Conservation (phyloP, 2,113 vertebrate species). For the Nothobranchius furzeri region DNA sequence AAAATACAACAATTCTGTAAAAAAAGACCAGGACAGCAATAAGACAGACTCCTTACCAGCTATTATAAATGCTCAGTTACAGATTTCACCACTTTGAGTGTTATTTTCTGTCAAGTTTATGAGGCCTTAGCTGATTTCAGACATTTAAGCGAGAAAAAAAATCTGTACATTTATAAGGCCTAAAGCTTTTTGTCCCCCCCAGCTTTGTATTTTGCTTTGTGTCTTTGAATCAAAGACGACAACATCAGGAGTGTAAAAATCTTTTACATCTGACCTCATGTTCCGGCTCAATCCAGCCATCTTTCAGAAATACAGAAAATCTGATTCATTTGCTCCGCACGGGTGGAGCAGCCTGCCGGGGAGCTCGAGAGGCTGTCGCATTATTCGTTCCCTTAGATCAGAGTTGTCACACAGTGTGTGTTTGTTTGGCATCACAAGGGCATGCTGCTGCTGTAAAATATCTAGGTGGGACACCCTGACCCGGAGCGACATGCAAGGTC, state of each 20-base stretch:
- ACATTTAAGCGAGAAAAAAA: too few species aligned
- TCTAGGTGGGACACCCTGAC: conserved; percentile 41
- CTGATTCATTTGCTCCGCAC: conserved; percentile 51
- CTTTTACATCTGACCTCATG: conserved; percentile 49
- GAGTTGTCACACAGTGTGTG: conserved; percentile 54
- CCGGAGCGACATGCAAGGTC: conserved; percentile 44
- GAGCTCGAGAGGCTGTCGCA: conserved; percentile 59
- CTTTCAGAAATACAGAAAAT: conserved; percentile 48
- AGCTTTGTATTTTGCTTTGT: too few species aligned
- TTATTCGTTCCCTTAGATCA: conserved; percentile 62
- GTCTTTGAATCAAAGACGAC: too few species aligned
- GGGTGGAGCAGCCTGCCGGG: conserved; percentile 39
- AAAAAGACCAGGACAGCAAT: too few species aligned
- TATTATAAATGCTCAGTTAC: too few species aligned
- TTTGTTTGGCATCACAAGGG: conserved; percentile 54
- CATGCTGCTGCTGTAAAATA: conserved; percentile 29
- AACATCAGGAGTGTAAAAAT: conserved; percentile 18
- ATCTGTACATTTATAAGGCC: too few species aligned
- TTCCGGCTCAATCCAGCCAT: conserved; percentile 20
- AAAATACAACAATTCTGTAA: too few species aligned
- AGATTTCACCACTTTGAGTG: too few species aligned
- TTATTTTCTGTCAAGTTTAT: too few species aligned
- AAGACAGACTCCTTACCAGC: too few species aligned
- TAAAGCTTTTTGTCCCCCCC: too few species aligned
- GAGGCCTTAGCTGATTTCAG: too few species aligned